Percentiles rank a stretch among this genome's conserved stretches.
Evolutionary conservation across 2,888 invertebrate species (phyloP).

Genomic region (Fragum fragum): DNA sequence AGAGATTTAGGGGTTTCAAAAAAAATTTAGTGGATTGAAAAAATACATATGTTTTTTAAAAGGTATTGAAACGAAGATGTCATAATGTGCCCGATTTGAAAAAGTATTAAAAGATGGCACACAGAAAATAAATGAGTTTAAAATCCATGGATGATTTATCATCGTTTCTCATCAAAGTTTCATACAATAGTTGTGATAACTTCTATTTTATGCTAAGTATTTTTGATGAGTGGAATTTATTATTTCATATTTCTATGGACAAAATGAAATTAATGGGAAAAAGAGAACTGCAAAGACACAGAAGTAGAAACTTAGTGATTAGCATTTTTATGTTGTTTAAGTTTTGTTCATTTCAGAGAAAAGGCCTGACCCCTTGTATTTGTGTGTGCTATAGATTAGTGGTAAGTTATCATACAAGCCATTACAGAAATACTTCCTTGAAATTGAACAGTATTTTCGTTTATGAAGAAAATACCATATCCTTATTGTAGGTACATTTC

Average conservation of each 20-base stretch:
- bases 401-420: too few species aligned
- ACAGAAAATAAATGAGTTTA: slow-evolving; percentile 25
- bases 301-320: neutral
- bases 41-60: slow-evolving; percentile 16
- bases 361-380: too few species aligned
- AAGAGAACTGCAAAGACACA: slow-evolving; percentile 7
- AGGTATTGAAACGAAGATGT: slow-evolving; percentile 17
- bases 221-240: slow-evolving; percentile 16
- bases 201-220: slow-evolving; percentile 24
- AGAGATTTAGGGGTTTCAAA: slow-evolving; percentile 1
- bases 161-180: neutral
- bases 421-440: too few species aligned
- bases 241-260: neutral
- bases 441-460: too few species aligned
- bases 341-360: too few species aligned
- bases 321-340: too few species aligned
- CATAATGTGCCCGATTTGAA: neutral
- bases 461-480: too few species aligned
- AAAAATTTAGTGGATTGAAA: neutral
- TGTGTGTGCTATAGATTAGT: too few species aligned
- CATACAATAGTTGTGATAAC: slow-evolving; percentile 16
- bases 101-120: neutral
- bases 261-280: slow-evolving; percentile 10
- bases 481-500: too few species aligned
- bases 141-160: slow-evolving; percentile 20